Conservation (phyloP, 2,113 vertebrate species). For the Colinus virginianus region DNA sequence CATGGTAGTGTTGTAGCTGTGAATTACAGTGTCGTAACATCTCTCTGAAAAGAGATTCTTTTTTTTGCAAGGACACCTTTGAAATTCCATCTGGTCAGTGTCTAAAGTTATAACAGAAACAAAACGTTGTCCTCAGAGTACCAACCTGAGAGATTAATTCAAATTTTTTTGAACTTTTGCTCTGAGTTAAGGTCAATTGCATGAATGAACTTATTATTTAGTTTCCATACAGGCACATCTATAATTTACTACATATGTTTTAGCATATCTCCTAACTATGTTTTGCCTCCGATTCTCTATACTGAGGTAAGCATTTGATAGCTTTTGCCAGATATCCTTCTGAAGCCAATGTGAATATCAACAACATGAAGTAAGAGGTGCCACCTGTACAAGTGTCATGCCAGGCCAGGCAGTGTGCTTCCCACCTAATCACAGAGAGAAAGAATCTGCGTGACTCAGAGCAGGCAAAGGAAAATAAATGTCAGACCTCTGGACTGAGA, state of each 20-base stretch:
- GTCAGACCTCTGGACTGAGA: neutral
- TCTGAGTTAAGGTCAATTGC: neutral
- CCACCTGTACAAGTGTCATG: neutral
- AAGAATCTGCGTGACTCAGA: conserved; percentile 8
- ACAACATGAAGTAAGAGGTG: neutral
- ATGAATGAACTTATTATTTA: neutral
- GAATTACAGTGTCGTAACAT: neutral
- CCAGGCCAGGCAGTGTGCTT: neutral
- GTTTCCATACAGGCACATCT: neutral
- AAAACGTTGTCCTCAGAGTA: neutral
- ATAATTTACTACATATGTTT: neutral
- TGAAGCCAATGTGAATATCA: neutral
- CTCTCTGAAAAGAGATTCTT: neutral
- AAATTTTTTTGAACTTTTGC: neutral
- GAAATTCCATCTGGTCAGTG: neutral
- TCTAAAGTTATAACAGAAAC: neutral
- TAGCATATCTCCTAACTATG: neutral
- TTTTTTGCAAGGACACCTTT: neutral
- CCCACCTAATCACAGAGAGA: neutral
- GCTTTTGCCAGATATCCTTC: neutral
- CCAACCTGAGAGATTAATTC: too few relatives aligned
- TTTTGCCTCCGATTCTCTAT: neutral
- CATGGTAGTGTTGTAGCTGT: neutral
- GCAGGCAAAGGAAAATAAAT: neutral
- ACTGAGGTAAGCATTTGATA: neutral